Percentiles rank a stretch among this genome's conserved stretches.
Conservation (phyloP, 2,113 vertebrate species). For the Syngnathus typhle region DNA sequence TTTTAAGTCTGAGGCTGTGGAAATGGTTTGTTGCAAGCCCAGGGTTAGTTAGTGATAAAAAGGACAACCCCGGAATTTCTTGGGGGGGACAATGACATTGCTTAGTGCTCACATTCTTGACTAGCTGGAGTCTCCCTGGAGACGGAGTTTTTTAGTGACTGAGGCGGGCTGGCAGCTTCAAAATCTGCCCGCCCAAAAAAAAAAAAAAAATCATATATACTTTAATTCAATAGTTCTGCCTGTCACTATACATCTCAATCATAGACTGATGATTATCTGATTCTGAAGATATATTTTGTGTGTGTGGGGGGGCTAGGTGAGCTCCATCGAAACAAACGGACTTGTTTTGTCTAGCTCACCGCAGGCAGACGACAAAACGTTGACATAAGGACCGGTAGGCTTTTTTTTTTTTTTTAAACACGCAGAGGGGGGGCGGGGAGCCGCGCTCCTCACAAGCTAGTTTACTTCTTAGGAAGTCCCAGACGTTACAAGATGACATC, state of each 20-base stretch:
- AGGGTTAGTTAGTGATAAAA: constrained; percentile 13
- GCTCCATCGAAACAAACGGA: constrained; percentile 67
- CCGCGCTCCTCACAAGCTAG: neutral
- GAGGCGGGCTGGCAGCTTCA: constrained; percentile 21
- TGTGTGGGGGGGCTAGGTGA: constrained; percentile 66
- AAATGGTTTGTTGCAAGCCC: too few relatives aligned
- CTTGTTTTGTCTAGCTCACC: constrained; percentile 68
- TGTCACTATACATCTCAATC: too few relatives aligned
- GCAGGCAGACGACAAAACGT: constrained; percentile 41
- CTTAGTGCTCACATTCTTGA: constrained; percentile 37
- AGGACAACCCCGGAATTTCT: constrained; percentile 18
- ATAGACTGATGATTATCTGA: too few relatives aligned
- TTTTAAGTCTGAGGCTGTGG: too few relatives aligned
- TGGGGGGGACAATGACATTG: constrained; percentile 33
- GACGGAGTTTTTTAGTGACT: constrained; percentile 34
- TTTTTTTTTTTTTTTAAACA: constrained; percentile 7
- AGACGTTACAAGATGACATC: constrained; percentile 1
- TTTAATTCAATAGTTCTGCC: too few relatives aligned
- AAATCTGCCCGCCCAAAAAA: constrained; percentile 38
- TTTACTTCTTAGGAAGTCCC: constrained; percentile 2
- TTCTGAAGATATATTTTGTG: neutral
- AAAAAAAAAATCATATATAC: neutral
- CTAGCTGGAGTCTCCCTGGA: constrained; percentile 43
- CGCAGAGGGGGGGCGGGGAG: neutral
- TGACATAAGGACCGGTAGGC: constrained; percentile 21